Percentiles rank a stretch among this genome's conserved stretches.
phyloP scores from a whole-genome alignment of 2,888 invertebrate genomes.

The Microdon myrmicae region DNA sequence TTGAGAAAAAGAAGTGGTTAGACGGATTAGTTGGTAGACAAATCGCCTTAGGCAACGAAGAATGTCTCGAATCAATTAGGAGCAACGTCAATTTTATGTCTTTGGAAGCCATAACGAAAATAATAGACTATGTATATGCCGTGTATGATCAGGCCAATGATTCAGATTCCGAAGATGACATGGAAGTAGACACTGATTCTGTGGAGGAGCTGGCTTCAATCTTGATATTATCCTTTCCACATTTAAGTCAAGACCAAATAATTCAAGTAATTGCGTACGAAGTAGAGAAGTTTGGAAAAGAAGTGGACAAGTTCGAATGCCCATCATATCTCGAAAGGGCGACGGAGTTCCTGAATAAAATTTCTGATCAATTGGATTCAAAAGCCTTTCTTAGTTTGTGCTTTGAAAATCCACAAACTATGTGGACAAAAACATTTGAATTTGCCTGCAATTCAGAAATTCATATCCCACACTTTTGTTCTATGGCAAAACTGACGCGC shows the following conservation, averaged over 20 bases:
- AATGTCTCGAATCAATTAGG: slow-evolving; percentile 58
- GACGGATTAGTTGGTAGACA: slow-evolving; percentile 57
- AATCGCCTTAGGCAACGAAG: slow-evolving; percentile 57
- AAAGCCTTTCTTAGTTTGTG: slow-evolving; percentile 56
- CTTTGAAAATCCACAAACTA: slow-evolving; percentile 56
- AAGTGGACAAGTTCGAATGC: slow-evolving; percentile 38
- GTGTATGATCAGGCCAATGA: slow-evolving; percentile 10
- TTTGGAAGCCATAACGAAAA: slow-evolving; percentile 54
- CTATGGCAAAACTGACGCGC: slow-evolving; percentile 50
- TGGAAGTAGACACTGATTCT: slow-evolving; percentile 36
- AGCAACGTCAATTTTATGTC: slow-evolving; percentile 54
- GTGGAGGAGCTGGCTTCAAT: slow-evolving; percentile 46
- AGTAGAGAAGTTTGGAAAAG: slow-evolving; percentile 53
- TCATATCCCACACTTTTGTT: slow-evolving; percentile 54
- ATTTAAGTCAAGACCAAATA: slow-evolving; percentile 54
- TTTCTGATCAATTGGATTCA: slow-evolving; percentile 51
- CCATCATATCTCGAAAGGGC: slow-evolving; percentile 53
- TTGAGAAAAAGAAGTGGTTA: slow-evolving; percentile 55
- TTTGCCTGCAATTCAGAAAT: slow-evolving; percentile 55
- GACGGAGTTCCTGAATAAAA: slow-evolving; percentile 59
- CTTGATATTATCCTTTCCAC: slow-evolving; percentile 53
- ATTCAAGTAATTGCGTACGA: slow-evolving; percentile 54
- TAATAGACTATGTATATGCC: slow-evolving; percentile 54
- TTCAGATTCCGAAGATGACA: slow-evolving; percentile 21
- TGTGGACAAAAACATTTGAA: slow-evolving; percentile 57